A percentile compares a stretch with the other conserved stretches of the same genome.
Evolutionary conservation across 2,888 invertebrate genomes (phyloP).

Genomic region (Holacanthella duospinosa): DNA sequence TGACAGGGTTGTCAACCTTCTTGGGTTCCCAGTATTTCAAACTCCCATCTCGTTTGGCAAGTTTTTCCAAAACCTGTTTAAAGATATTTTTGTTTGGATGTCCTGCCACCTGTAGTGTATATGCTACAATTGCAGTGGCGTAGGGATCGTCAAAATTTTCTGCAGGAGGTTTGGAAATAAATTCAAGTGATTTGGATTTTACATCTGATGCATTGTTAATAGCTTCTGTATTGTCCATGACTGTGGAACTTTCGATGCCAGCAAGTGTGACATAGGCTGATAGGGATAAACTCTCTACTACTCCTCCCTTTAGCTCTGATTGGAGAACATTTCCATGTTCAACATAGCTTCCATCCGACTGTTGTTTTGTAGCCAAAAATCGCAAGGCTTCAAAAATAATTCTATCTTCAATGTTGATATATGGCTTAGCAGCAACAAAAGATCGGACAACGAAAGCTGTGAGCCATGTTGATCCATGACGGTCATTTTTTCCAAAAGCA

Average conservation of each 20-base stretch:
- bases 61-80: constrained; percentile 49
- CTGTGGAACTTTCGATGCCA: constrained; percentile 9
- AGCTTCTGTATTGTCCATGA: constrained; percentile 1
- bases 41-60: constrained; percentile 44
- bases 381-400: constrained; percentile 57
- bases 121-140: constrained; percentile 62
- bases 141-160: constrained; percentile 56
- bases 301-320: constrained; percentile 60
- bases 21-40: constrained; percentile 73
- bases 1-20: constrained; percentile 28
- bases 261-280: constrained; percentile 17
- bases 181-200: constrained; percentile 66
- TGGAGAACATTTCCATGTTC: constrained; percentile 59
- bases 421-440: constrained; percentile 58
- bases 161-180: constrained; percentile 56
- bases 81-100: constrained; percentile 60
- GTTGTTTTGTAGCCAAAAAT: constrained; percentile 68
- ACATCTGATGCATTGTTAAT: constrained; percentile 37
- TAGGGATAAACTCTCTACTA: constrained; percentile 13
- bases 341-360: constrained; percentile 61
- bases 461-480: constrained; percentile 68
- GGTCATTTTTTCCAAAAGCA: constrained; percentile 62
- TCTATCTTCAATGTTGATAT: constrained; percentile 56
- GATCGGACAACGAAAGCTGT: constrained; percentile 73
- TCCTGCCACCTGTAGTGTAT: constrained; percentile 63